phyloP scores from a whole-genome alignment of 2,797 vertebrate species.

The Rhynchonycteris naso region DNA sequence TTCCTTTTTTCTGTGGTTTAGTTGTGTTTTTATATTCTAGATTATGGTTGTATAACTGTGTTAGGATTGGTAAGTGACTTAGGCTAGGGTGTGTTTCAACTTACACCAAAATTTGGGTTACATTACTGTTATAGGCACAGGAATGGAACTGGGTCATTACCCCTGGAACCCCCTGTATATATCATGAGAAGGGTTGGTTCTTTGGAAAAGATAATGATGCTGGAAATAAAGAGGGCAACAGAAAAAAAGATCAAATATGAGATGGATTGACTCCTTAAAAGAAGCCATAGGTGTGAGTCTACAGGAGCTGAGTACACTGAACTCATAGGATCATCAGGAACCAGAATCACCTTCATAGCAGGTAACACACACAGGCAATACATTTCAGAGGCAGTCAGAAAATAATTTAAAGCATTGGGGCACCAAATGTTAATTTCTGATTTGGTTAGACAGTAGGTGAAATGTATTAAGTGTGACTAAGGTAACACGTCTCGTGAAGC shows the following conservation, averaged over 20 bases:
- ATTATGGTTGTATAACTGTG: too few species aligned
- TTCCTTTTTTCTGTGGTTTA: too few species aligned
- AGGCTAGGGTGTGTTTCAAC: too few species aligned
- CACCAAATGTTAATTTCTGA: background rate
- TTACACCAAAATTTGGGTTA: too few species aligned
- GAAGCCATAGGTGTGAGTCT: background rate
- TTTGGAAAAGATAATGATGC: background rate
- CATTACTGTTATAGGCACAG: too few species aligned
- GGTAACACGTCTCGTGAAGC: background rate
- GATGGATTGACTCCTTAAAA: background rate
- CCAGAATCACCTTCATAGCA: background rate
- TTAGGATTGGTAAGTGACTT: too few species aligned
- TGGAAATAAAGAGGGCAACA: background rate
- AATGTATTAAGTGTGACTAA: background rate
- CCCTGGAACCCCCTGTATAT: too few species aligned
- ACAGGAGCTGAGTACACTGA: background rate
- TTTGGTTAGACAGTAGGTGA: background rate
- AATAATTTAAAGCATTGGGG: background rate
- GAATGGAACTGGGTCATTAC: too few species aligned
- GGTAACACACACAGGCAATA: background rate
- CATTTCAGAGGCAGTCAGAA: background rate
- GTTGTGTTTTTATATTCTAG: too few species aligned
- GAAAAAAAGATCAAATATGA: background rate
- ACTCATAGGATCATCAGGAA: background rate
- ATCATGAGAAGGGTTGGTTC: background rate